Conservation (phyloP, 2,797 vertebrate genomes). For the Carapus acus region DNA sequence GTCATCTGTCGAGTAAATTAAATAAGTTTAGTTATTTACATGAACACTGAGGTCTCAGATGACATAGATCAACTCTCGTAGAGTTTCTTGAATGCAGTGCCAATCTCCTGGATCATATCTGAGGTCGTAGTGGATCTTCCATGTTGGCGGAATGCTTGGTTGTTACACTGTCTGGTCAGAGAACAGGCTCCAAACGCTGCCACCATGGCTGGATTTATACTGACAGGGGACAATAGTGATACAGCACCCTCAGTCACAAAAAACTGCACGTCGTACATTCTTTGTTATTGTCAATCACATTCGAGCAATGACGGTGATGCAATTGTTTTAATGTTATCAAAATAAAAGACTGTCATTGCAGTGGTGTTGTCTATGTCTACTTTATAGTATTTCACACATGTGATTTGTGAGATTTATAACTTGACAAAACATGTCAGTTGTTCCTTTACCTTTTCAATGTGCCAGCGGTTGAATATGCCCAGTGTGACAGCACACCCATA, state of each 20-base stretch:
- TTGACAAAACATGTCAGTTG: background rate
- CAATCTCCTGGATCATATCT: conserved; percentile 93
- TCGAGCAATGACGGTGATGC: too few species aligned
- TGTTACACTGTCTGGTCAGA: conserved; percentile 89
- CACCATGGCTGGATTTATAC: conserved; percentile 85
- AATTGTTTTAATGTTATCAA: too few species aligned
- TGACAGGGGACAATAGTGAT: conserved; percentile 38
- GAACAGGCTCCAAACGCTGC: conserved; percentile 89
- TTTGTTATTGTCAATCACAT: too few species aligned
- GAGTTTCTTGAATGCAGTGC: conserved; percentile 85
- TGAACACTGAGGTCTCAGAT: background rate
- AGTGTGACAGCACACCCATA: conserved; percentile 87
- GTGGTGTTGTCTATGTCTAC: too few species aligned
- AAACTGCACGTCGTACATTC: too few species aligned
- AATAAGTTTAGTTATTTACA: conserved; percentile 17
- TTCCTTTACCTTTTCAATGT: conserved; percentile 71
- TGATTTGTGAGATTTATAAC: too few species aligned
- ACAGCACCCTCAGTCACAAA: background rate
- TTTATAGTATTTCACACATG: too few species aligned
- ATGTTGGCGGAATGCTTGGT: conserved; percentile 86
- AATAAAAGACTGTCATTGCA: too few species aligned
- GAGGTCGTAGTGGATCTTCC: conserved; percentile 90
- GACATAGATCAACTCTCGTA: conserved; percentile 82
- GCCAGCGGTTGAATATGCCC: conserved; percentile 83
- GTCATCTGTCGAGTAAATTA: conserved; percentile 2